Base-by-base conservation (phyloP, 2,113 vertebrate genomes). In the Chloropsis hardwickii region DNA sequence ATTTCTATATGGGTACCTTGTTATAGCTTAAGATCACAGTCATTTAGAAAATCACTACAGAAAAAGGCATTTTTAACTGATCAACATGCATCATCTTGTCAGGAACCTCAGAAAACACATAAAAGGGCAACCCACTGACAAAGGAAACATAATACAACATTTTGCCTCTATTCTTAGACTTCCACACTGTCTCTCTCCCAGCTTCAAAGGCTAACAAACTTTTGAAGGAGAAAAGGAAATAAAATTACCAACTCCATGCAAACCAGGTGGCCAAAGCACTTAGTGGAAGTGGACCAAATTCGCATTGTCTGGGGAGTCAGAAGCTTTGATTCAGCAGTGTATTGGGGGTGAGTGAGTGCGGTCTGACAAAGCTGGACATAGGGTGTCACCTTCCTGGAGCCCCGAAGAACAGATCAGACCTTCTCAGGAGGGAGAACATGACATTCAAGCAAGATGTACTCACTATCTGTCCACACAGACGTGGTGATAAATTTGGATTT, bases 341-440 rank as follows among this genome's bases (percentile, higher is more conserved):
- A 22, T 5, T 11, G 21, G 18, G 17, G 6, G 21, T 33, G 35
- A 91, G 56, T 14, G 73, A 40, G 66, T 6, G 24, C 7, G 28
- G 48, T 23, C 35, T 48, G 61, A 95, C 56, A 58, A 58, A 81
- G 35, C 20, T 50, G 64, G 45, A 28, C 29, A 28, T 1, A 7
- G 0, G 1, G 11, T 7, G n/a, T 4, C 1, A 0, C 58, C 54
- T 35, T 90, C 17, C 71, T 45, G 42, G 37, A 69, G 47, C 31
- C 58, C 27, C 2, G 0, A 27, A n/a, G 42, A 70, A 54, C 47
- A 67, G 44, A 42, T 6, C 48, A 61, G 42, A 53, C 15, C 54
- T 81, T 44, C 80, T 35, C n/a, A 40, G 67, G 25, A 73, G 7
- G 15, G 12, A 86, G 6, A 77, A 50, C 45, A 60, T 3, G 1